phyloP scores from a whole-genome alignment of 2,888 invertebrate species.

The Dicyrtomina minuta region DNA sequence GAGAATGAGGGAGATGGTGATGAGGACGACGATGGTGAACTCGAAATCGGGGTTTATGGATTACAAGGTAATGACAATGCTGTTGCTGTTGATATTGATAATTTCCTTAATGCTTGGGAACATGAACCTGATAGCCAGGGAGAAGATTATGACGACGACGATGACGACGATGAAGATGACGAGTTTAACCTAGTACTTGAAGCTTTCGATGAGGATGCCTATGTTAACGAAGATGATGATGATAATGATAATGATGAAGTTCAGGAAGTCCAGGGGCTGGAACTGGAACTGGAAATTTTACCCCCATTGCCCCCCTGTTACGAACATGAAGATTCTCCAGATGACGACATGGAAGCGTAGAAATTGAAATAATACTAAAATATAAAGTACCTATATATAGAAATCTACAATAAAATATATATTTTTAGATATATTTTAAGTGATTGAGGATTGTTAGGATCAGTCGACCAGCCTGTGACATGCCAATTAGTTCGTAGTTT shows the following conservation, averaged over 20 bases:
- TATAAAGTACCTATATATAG: too few species aligned
- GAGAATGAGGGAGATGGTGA: neutral
- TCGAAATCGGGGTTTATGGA: neutral
- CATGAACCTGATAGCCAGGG: neutral
- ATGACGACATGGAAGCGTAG: neutral
- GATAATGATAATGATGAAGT: neutral
- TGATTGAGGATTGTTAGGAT: too few species aligned
- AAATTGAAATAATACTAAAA: too few species aligned
- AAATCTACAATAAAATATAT: too few species aligned
- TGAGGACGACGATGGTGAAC: neutral
- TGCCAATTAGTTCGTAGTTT: too few species aligned
- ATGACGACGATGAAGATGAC: neutral
- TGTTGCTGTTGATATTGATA: neutral
- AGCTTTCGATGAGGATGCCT: neutral
- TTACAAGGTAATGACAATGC: neutral
- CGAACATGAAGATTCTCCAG: neutral
- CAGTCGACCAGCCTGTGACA: too few species aligned
- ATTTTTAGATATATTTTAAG: too few species aligned
- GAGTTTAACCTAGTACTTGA: neutral
- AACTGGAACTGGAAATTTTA: neutral
- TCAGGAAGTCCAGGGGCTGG: neutral
- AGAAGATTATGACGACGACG: neutral
- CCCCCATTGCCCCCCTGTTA: too few species aligned
- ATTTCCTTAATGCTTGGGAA: too few species aligned
- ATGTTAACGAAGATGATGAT: neutral